Percentiles rank a stretch among this genome's conserved stretches.
Conservation (phyloP, 2,797 vertebrate species). For the Arrhamphus sclerolepis region DNA sequence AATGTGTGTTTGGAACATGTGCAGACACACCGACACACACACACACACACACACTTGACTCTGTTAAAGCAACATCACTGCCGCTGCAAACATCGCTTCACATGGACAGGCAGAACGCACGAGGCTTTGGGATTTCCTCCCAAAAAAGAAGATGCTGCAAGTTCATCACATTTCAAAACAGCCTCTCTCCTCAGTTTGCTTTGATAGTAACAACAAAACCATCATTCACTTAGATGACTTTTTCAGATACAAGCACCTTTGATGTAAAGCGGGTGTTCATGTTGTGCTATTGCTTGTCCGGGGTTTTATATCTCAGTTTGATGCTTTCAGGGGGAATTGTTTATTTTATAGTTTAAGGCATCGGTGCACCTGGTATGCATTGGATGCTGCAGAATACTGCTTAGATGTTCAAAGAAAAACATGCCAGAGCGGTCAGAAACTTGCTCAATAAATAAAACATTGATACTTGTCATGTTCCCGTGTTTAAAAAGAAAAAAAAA, state of each 20-base stretch:
- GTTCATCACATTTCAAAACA: slow-evolving; percentile 19
- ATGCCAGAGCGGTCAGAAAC: background rate
- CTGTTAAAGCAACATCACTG: slow-evolving; percentile 42
- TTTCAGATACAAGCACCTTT: slow-evolving; percentile 27
- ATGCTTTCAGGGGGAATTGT: slow-evolving; percentile 52
- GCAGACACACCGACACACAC: background rate
- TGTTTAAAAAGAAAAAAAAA: no score
- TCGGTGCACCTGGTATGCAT: slow-evolving; percentile 47
- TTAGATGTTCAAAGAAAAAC: slow-evolving; percentile 17
- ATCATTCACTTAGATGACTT: slow-evolving; percentile 36
- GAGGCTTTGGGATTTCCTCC: slow-evolving; percentile 23
- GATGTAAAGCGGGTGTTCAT: slow-evolving; percentile 27
- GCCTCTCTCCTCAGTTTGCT: slow-evolving; percentile 18
- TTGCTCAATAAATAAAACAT: background rate
- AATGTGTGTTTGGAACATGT: slow-evolving; percentile 21
- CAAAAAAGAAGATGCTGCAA: slow-evolving; percentile 26
- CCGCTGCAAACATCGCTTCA: slow-evolving; percentile 29
- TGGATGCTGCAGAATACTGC: slow-evolving; percentile 59
- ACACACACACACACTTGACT: slow-evolving; percentile 20
- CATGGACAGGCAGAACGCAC: slow-evolving; percentile 52
- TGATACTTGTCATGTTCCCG: no score
- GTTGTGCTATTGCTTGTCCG: slow-evolving; percentile 32
- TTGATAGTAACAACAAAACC: slow-evolving; percentile 14
- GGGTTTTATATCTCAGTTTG: slow-evolving; percentile 64
- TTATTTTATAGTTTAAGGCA: slow-evolving; percentile 62